Conservation (phyloP, 1,140 invertebrate genomes). For the Neocloeon triangulifer region DNA sequence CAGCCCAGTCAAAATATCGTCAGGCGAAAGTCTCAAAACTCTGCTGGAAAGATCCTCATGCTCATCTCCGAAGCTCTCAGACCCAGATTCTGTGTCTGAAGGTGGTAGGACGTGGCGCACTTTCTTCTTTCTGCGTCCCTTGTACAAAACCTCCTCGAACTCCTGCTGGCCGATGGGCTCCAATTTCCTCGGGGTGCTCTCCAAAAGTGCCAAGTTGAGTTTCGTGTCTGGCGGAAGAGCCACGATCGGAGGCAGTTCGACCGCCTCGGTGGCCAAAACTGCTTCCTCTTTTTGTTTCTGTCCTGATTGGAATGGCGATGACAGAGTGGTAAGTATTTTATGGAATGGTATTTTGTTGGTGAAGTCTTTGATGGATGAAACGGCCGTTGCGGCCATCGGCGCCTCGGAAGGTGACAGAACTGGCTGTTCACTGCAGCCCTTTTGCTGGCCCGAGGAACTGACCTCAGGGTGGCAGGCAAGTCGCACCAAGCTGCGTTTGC, state of each 20-base stretch:
- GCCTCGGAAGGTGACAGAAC: constrained; percentile 1
- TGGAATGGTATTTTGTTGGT: constrained; percentile 16
- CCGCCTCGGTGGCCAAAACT: constrained; percentile 25
- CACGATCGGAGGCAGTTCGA: constrained; percentile 20
- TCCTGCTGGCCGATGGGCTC: constrained; percentile 26
- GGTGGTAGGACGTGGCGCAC: constrained; percentile 8
- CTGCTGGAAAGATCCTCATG: constrained; percentile 4
- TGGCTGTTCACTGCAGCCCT: constrained; percentile 11
- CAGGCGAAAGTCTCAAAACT: background rate
- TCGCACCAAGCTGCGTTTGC: constrained; percentile 36
- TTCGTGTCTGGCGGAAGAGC: constrained; percentile 18
- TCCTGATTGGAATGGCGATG: constrained; percentile 14
- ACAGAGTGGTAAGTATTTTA: constrained; percentile 17
- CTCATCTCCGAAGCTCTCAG: constrained; percentile 12
- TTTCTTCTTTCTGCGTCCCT: constrained; percentile 20
- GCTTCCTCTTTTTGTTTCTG: constrained; percentile 18
- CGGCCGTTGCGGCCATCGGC: constrained; percentile 9
- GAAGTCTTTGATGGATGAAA: constrained; percentile 12
- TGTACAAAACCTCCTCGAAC: constrained; percentile 31
- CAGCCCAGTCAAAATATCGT: constrained; percentile 14
- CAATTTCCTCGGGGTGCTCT: constrained; percentile 13
- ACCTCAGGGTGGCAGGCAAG: constrained; percentile 30
- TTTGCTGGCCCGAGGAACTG: constrained; percentile 10
- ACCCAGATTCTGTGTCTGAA: constrained; percentile 10
- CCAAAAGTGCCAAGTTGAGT: constrained; percentile 10